These are phyloP conservation scores for Drosophila ezoana DNA, from an alignment of 2,888 invertebrate genomes.

Conservation along the genomic window DNA sequence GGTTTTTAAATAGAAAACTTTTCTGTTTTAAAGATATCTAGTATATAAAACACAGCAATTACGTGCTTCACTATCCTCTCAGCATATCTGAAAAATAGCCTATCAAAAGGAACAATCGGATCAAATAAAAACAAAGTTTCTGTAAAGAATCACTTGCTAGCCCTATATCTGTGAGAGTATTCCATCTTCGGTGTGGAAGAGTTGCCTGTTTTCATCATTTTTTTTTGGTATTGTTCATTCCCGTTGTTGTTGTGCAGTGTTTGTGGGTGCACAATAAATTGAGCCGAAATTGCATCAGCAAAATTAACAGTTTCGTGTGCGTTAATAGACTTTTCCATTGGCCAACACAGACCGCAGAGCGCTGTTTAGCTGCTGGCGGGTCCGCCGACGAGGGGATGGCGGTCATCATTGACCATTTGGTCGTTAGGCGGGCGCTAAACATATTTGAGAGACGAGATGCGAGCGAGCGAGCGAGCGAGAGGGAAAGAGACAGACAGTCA, in stretches of 20 bases:
- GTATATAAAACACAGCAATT: no score
- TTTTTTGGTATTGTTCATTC: conserved; percentile 6
- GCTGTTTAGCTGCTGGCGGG: conserved; percentile 24
- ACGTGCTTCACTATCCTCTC: no score
- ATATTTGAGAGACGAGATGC: conserved; percentile 4
- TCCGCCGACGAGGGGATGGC: no score
- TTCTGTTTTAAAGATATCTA: no score
- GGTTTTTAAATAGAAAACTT: no score
- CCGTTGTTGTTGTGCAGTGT: conserved; percentile 43
- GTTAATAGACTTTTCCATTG: conserved; percentile 78
- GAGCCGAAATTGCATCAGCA: conserved; percentile 79
- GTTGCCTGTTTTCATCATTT: background rate
- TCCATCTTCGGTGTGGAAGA: background rate
- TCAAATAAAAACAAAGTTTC: no score
- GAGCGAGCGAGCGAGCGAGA: background rate
- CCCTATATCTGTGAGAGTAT: background rate
- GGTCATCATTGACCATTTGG: conserved; percentile 57
- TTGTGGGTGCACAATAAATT: conserved; percentile 81
- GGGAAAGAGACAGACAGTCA: background rate
- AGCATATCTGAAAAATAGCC: no score
- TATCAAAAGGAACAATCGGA: no score
- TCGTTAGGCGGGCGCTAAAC: conserved; percentile 46
- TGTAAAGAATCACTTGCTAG: no score
- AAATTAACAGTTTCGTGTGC: conserved; percentile 81
- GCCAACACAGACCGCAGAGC: conserved; percentile 36